These are phyloP conservation scores for Myotis vivesi DNA, from an alignment of 2,797 vertebrate genomes.

Conservation along the genomic window DNA sequence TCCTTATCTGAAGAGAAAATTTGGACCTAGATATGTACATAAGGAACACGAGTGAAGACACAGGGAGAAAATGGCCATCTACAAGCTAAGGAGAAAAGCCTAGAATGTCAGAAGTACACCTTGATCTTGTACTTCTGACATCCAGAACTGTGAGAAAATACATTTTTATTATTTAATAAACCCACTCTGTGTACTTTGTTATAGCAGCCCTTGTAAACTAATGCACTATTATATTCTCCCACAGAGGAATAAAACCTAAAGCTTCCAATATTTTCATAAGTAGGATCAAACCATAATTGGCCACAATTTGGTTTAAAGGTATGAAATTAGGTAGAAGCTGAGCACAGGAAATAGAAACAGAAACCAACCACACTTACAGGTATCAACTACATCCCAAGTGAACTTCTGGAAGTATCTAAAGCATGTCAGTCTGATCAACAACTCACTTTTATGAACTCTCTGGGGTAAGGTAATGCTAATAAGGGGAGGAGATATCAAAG, in stretches of 20 bases:
- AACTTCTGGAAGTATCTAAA: not conserved
- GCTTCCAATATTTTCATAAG: not conserved
- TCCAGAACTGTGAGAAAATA: not conserved
- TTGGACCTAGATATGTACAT: not conserved
- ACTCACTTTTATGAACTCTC: not conserved
- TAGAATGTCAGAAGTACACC: not conserved
- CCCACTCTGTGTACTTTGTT: not conserved
- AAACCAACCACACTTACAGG: not conserved
- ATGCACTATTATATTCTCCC: not conserved
- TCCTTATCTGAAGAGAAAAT: not conserved
- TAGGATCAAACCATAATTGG: not conserved
- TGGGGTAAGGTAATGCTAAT: not conserved
- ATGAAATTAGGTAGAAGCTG: not conserved
- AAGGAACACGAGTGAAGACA: not conserved
- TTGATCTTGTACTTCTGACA: not conserved
- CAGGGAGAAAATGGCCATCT: not conserved
- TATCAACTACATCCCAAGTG: not conserved
- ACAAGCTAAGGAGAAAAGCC: not conserved
- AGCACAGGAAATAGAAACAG: not conserved
- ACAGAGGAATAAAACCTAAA: not conserved
- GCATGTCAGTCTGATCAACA: not conserved
- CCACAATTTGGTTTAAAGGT: not conserved
- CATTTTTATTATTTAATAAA: not conserved
- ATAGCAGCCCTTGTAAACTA: not conserved
- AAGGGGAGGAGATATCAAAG: fast-evolving